phyloP scores from a whole-genome alignment of 2,797 vertebrate genomes.

The Hemitrygon akajei region DNA sequence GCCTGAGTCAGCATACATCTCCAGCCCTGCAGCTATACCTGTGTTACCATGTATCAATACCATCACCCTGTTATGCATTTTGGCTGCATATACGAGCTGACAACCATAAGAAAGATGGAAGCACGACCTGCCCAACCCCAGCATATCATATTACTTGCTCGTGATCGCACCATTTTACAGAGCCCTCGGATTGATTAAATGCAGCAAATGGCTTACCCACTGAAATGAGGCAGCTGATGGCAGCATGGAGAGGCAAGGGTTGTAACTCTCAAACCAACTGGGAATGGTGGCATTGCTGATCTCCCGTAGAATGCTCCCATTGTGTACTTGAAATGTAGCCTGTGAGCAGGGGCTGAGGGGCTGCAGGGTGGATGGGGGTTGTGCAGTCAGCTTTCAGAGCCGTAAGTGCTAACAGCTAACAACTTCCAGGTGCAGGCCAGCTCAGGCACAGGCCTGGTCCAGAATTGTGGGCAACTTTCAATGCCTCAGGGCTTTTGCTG shows the following conservation, averaged over 20 bases:
- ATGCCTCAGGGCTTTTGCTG: constrained; percentile 50
- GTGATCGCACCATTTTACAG: not conserved
- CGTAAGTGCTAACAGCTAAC: constrained; percentile 57
- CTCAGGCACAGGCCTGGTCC: constrained; percentile 42
- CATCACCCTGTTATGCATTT: not conserved
- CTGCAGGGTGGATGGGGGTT: constrained; percentile 37
- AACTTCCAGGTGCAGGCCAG: constrained; percentile 59
- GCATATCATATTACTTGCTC: not conserved
- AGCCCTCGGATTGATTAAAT: not conserved
- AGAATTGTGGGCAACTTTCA: constrained; percentile 41
- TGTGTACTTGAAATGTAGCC: not conserved
- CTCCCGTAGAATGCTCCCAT: not conserved
- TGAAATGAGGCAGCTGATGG: not conserved
- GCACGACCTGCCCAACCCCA: no score
- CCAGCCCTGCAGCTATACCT: no score
- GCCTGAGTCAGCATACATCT: not conserved
- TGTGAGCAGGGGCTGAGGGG: no score
- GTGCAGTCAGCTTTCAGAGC: constrained; percentile 48
- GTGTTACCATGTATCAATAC: no score
- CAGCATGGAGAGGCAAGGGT: not conserved
- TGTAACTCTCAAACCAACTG: not conserved
- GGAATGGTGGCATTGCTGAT: not conserved
- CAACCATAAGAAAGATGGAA: not conserved
- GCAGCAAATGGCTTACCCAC: not conserved
- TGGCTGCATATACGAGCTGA: not conserved